Conservation (phyloP, 2,797 vertebrate species). For the Sebastes kiyomatsui region DNA sequence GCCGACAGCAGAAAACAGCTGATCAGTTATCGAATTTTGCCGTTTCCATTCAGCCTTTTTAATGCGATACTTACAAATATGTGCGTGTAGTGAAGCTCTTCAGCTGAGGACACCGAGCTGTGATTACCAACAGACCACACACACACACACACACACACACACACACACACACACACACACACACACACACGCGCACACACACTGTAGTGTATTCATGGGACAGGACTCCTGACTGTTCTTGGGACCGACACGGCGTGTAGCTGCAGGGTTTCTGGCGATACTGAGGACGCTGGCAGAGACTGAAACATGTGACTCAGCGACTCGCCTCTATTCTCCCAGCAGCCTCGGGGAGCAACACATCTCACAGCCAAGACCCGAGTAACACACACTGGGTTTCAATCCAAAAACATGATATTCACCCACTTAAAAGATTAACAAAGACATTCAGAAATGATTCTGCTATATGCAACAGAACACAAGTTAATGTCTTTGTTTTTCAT, state of each 20-base stretch:
- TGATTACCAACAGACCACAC: neutral
- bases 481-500: neutral
- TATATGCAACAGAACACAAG: accelerated
- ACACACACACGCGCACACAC: neutral
- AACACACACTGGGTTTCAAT: neutral
- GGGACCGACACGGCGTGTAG: constrained; percentile 11
- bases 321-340: constrained; percentile 37
- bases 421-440: neutral
- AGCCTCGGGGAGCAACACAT: constrained; percentile 18
- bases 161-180: neutral
- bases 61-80: neutral
- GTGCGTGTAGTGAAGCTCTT: neutral
- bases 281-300: constrained; percentile 17
- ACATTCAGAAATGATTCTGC: neutral
- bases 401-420: neutral
- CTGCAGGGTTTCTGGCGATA: constrained; percentile 41
- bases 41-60: neutral
- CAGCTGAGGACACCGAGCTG: constrained; percentile 6
- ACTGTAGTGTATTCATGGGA: constrained; percentile 3
- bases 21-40: neutral
- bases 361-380: constrained; percentile 17
- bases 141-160: no score
- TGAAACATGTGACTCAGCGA: constrained; percentile 52
- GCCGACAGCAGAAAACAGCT: no score
- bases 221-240: constrained; percentile 43